These are phyloP conservation scores for Netelia inedita DNA, from an alignment of 2,888 invertebrate genomes.

Conservation along the genomic window DNA sequence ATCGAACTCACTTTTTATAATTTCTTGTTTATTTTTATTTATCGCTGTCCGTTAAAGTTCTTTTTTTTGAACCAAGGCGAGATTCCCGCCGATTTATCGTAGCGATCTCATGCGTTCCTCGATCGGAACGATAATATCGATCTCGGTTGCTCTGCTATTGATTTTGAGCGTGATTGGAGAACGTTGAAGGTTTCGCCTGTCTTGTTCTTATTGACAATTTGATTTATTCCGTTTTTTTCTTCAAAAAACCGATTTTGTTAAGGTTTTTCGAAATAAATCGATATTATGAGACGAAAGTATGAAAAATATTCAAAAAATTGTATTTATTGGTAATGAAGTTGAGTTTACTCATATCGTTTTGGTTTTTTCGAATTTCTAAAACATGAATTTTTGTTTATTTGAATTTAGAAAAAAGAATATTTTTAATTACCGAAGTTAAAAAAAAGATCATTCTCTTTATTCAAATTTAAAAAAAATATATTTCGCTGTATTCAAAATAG, in stretches of 20 bases:
- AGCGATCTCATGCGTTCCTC: conserved; percentile 21
- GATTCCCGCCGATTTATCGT: conserved; percentile 4
- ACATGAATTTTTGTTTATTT: too few species aligned
- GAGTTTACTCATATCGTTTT: too few species aligned
- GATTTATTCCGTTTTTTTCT: too few species aligned
- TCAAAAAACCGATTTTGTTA: too few species aligned
- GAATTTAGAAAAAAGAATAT: too few species aligned
- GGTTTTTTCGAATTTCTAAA: too few species aligned
- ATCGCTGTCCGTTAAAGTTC: background rate
- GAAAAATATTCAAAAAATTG: too few species aligned
- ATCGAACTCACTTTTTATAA: background rate
- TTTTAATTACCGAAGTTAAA: too few species aligned
- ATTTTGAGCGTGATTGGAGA: background rate
- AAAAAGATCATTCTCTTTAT: background rate
- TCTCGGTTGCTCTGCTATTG: background rate
- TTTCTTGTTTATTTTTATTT: background rate
- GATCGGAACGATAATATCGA: conserved; percentile 17
- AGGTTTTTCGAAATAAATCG: too few species aligned
- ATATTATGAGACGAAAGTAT: too few species aligned
- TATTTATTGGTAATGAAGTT: too few species aligned
- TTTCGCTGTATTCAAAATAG: background rate
- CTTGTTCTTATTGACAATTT: too few species aligned
- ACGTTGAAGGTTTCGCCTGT: background rate
- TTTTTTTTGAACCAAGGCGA: background rate
- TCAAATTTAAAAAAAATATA: background rate